Evolutionary conservation across 2,888 invertebrate genomes (phyloP).

Genomic region (Diogma glabrata): DNA sequence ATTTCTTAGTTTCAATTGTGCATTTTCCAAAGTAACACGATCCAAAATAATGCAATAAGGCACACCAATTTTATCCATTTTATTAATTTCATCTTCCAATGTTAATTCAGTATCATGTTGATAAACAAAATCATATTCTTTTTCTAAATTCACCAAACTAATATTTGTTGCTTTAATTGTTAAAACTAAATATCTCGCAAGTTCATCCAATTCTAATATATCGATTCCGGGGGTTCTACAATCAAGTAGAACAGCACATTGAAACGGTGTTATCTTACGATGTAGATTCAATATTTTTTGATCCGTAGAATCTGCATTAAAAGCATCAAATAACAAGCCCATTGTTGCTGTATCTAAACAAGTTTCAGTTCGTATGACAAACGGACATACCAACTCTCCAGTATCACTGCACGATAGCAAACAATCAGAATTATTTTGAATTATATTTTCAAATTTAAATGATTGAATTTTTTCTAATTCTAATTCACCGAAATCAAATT

Average conservation of each 20-base stretch:
- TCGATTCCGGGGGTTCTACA: slow-evolving; percentile 25
- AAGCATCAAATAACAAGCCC: slow-evolving; percentile 38
- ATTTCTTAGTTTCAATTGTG: slow-evolving; percentile 52
- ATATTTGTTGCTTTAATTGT: not conserved
- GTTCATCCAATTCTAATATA: not conserved
- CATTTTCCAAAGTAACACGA: slow-evolving; percentile 54
- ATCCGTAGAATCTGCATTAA: slow-evolving; percentile 36
- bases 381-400: slow-evolving; percentile 16
- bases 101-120: slow-evolving; percentile 13
- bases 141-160: not conserved
- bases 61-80: slow-evolving; percentile 51
- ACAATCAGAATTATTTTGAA: slow-evolving; percentile 18
- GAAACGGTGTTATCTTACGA: slow-evolving; percentile 63
- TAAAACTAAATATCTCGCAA: not conserved
- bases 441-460: slow-evolving; percentile 23
- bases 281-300: slow-evolving; percentile 37
- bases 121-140: not conserved
- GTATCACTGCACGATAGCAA: not conserved
- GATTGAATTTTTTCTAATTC: slow-evolving; percentile 49
- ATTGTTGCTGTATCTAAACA: slow-evolving; percentile 22
- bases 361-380: slow-evolving; percentile 29
- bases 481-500: slow-evolving; percentile 49
- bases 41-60: slow-evolving; percentile 62
- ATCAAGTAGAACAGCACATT: slow-evolving; percentile 38
- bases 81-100: slow-evolving; percentile 33